Evolutionary conservation across 64 coral and sea anemone species (phyloP).

Genomic region (Actinia equina): DNA sequence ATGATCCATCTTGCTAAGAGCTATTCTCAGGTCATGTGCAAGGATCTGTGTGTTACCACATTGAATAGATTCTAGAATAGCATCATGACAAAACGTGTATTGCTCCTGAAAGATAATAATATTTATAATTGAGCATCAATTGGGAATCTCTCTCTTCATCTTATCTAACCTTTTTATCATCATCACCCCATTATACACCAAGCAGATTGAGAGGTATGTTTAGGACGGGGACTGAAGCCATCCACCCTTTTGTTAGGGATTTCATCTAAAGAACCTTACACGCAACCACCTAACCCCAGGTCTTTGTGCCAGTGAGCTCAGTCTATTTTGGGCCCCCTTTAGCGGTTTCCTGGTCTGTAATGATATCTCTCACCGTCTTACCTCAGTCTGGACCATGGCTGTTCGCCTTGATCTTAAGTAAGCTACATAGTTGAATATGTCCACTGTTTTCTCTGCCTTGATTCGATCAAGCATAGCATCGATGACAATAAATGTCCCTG

Average conservation of each 20-base stretch:
- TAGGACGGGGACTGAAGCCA: too few species aligned
- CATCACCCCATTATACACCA: neutral
- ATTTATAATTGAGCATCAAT: neutral
- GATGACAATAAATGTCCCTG: constrained; percentile 82
- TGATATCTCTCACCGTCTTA: neutral
- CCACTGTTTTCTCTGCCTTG: constrained; percentile 63
- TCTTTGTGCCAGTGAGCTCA: too few species aligned
- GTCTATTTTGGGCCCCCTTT: too few species aligned
- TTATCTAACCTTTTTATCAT: neutral
- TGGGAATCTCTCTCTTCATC: neutral
- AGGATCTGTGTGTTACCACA: constrained; percentile 97
- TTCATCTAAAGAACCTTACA: too few species aligned
- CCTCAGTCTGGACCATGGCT: constrained; percentile 97
- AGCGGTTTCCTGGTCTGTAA: too few species aligned
- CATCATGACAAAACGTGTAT: constrained; percentile 96
- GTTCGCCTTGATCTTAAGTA: constrained; percentile 76
- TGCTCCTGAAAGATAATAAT: constrained; percentile 58
- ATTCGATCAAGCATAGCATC: constrained; percentile 81
- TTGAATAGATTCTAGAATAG: constrained; percentile 81
- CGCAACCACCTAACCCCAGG: too few species aligned
- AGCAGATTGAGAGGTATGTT: too few species aligned
- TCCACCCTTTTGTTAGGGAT: too few species aligned
- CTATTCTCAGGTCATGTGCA: constrained; percentile 91
- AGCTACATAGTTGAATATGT: constrained; percentile 89
- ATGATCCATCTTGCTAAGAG: constrained; percentile 63